Conservation (phyloP, 1,140 invertebrate genomes). For the Lamellibrachia luymesi region DNA sequence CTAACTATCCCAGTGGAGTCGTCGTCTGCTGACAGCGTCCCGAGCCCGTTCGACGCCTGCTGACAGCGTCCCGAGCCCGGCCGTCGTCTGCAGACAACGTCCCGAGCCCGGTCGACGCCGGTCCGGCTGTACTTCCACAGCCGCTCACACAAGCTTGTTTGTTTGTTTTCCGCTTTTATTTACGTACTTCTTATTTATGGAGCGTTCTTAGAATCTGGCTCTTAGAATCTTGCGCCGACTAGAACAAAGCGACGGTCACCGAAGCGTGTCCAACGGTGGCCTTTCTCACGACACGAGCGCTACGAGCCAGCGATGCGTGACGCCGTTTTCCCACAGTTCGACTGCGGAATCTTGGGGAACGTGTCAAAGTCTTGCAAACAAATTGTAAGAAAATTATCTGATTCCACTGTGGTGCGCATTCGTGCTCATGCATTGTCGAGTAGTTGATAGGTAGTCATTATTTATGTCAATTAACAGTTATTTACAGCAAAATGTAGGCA, state of each 20-base stretch:
- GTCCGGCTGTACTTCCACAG: background rate
- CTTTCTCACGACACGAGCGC: slow-evolving; percentile 2
- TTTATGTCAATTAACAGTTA: background rate
- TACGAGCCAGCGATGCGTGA: background rate
- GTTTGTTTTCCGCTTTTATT: slow-evolving; percentile 5
- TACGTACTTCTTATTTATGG: slow-evolving; percentile 5
- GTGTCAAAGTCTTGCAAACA: background rate
- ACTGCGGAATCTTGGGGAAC: background rate
- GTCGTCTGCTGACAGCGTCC: too few relatives aligned
- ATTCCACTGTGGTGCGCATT: background rate
- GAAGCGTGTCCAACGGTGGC: background rate
- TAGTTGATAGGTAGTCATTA: background rate
- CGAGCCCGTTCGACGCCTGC: too few relatives aligned
- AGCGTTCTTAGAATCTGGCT: background rate
- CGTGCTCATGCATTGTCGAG: background rate
- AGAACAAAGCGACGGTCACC: background rate
- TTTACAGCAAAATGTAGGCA: background rate
- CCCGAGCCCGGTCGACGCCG: too few relatives aligned
- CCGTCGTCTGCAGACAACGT: background rate
- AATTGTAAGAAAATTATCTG: background rate
- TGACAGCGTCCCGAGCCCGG: too few relatives aligned
- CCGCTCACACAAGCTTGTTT: background rate
- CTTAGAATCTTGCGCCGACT: background rate
- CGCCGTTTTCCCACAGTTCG: background rate
- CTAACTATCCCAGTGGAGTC: background rate